These are phyloP conservation scores for Drosophila eugracilis DNA, from an alignment of 1,140 invertebrate genomes.

Conservation along the genomic window DNA sequence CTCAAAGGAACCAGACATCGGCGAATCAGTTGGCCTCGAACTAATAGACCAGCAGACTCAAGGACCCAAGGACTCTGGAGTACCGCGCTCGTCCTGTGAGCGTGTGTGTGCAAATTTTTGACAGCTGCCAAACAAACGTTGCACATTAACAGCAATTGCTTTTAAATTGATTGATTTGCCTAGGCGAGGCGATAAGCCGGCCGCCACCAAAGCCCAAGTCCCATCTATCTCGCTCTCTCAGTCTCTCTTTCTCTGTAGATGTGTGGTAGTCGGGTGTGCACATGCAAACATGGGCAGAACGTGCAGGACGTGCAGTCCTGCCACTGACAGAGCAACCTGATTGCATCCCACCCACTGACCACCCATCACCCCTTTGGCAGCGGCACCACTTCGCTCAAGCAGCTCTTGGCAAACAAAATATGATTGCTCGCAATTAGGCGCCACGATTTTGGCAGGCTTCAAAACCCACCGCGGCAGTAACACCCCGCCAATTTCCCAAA, in stretches of 20 bases:
- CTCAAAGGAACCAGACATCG: constrained; percentile 47
- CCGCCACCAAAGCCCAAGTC: constrained; percentile 3
- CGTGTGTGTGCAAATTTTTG: constrained; percentile 63
- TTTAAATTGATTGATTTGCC: constrained; percentile 82
- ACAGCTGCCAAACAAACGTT: constrained; percentile 80
- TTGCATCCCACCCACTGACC: constrained; percentile 49
- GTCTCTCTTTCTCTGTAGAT: background rate
- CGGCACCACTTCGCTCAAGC: constrained; percentile 43
- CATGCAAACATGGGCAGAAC: constrained; percentile 57
- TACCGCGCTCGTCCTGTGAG: constrained; percentile 6
- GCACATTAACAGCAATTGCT: constrained; percentile 82
- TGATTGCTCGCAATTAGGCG: constrained; percentile 80
- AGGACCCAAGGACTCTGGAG: constrained; percentile 20
- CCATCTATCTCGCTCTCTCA: too few species aligned
- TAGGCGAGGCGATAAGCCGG: constrained; percentile 58
- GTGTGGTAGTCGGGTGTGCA: constrained; percentile 21
- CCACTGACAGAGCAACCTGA: constrained; percentile 64
- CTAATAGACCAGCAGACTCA: constrained; percentile 52
- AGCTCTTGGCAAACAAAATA: constrained; percentile 79
- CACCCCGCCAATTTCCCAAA: background rate
- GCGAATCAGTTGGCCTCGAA: constrained; percentile 45
- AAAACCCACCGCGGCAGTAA: constrained; percentile 22
- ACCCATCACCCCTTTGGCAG: constrained; percentile 6
- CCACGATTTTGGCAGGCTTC: constrained; percentile 62
- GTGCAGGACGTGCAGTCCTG: constrained; percentile 55